Percentiles rank a stretch among this genome's conserved stretches.
phyloP scores from a whole-genome alignment of 2,797 vertebrate genomes.

The Poeciliopsis paucimaculata region DNA sequence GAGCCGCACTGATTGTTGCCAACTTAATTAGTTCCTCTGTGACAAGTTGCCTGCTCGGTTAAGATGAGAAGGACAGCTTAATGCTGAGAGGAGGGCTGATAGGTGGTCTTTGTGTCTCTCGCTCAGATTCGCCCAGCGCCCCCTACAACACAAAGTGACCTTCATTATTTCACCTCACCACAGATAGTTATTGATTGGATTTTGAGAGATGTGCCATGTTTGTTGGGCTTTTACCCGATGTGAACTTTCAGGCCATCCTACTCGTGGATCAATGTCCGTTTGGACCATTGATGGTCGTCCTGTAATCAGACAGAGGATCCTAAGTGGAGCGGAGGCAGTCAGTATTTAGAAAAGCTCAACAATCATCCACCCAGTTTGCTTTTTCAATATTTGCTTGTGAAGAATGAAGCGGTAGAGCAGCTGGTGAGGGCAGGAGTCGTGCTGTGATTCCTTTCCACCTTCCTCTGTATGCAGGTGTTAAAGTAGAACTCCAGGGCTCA shows the following conservation, averaged over 20 bases:
- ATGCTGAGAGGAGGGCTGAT: conserved; percentile 38
- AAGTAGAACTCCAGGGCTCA: conserved; percentile 36
- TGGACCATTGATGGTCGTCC: conserved; percentile 1
- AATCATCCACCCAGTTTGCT: conserved; percentile 16
- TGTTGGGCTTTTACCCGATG: conserved; percentile 7
- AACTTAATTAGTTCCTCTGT: conserved; percentile 70
- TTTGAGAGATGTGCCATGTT: conserved; percentile 24
- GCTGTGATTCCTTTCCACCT: conserved; percentile 17
- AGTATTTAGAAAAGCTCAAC: conserved; percentile 1
- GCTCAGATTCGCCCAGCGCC: neutral
- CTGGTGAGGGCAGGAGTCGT: conserved; percentile 11
- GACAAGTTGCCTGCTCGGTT: conserved; percentile 49
- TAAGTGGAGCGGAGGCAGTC: conserved; percentile 1
- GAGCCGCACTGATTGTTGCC: conserved; percentile 27
- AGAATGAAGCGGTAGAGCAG: neutral
- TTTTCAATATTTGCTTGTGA: neutral
- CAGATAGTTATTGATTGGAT: conserved; percentile 32
- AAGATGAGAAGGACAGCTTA: conserved; percentile 50
- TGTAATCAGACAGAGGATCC: conserved; percentile 3
- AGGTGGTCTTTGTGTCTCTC: conserved; percentile 39
- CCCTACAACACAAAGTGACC: conserved; percentile 17
- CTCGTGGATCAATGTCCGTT: conserved; percentile 27
- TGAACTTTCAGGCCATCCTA: conserved; percentile 5
- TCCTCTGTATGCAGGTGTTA: conserved; percentile 45
- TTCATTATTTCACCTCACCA: conserved; percentile 13